Evolutionary conservation across 2,888 invertebrate species (phyloP).

Genomic region (Podabrus alpinus): DNA sequence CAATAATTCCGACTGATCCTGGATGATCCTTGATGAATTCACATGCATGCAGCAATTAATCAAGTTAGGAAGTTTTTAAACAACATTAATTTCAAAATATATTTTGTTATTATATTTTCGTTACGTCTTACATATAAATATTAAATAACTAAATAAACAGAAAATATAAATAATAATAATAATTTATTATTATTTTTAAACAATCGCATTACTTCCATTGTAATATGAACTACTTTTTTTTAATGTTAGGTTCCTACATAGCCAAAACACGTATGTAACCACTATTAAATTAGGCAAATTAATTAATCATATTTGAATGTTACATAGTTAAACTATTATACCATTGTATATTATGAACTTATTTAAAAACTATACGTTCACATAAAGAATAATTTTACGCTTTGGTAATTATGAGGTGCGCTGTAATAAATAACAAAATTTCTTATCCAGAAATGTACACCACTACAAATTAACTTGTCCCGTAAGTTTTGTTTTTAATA

Average conservation of each 20-base stretch:
- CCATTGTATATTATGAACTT: slow-evolving; percentile 3
- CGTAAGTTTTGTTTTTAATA: slow-evolving; percentile 2
- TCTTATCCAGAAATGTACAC: slow-evolving; percentile 5
- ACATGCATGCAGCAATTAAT: not conserved
- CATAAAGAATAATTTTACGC: slow-evolving; percentile 20
- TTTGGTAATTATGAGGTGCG: slow-evolving; percentile 14
- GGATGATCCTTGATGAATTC: not conserved
- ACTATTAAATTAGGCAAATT: slow-evolving; percentile 2
- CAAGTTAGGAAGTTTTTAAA: not conserved
- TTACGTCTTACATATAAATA: not conserved
- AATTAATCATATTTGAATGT: not conserved
- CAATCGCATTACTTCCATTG: not conserved
- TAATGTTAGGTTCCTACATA: not conserved
- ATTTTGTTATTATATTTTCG: not conserved
- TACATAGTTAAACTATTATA: not conserved
- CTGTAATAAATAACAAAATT: slow-evolving; percentile 11
- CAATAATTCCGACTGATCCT: not conserved
- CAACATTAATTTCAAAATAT: not conserved
- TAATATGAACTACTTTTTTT: not conserved
- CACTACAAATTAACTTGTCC: slow-evolving; percentile 5
- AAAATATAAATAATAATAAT: not conserved
- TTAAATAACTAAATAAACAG: not conserved
- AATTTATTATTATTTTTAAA: not conserved
- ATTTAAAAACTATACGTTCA: slow-evolving; percentile 10
- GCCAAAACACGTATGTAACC: not conserved